These are phyloP conservation scores for Philotrypesis tridentata DNA, from an alignment of 1,140 invertebrate genomes.

Conservation along the genomic window DNA sequence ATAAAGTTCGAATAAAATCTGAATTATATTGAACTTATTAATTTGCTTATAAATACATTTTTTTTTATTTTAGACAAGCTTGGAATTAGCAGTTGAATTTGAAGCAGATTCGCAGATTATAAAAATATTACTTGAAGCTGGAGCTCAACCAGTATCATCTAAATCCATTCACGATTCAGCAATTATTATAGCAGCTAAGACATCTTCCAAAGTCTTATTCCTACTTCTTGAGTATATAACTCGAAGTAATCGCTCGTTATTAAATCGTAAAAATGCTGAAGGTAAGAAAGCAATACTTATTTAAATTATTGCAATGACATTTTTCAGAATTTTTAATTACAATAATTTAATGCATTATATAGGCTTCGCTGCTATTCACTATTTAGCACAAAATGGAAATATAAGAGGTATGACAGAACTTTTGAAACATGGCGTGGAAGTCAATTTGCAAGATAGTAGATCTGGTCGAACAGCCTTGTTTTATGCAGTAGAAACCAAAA, in stretches of 20 bases:
- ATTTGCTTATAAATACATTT: neutral
- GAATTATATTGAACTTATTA: neutral
- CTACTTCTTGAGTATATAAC: conserved; percentile 48
- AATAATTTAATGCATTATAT: neutral
- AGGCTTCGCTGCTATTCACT: conserved; percentile 63
- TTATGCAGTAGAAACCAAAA: conserved; percentile 55
- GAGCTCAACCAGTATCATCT: conserved; percentile 55
- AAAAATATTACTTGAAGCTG: conserved; percentile 54
- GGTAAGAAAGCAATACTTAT: neutral
- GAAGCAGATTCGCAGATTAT: conserved; percentile 53
- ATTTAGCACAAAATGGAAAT: conserved; percentile 55
- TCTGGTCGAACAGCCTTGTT: conserved; percentile 66
- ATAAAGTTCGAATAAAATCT: neutral
- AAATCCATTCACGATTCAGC: conserved; percentile 57
- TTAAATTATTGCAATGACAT: neutral
- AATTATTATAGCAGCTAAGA: conserved; percentile 60
- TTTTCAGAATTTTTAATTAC: neutral
- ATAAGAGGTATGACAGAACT: conserved; percentile 54
- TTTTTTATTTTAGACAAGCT: conserved; percentile 57
- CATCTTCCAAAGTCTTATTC: conserved; percentile 51
- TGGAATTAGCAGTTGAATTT: conserved; percentile 60
- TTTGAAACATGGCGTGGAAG: conserved; percentile 51
- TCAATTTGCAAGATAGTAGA: conserved; percentile 61
- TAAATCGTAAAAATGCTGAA: conserved; percentile 21
- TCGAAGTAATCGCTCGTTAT: conserved; percentile 5